These are phyloP conservation scores for Drosophila micromelanica DNA, from an alignment of 1,140 invertebrate species.

Conservation along the genomic window DNA sequence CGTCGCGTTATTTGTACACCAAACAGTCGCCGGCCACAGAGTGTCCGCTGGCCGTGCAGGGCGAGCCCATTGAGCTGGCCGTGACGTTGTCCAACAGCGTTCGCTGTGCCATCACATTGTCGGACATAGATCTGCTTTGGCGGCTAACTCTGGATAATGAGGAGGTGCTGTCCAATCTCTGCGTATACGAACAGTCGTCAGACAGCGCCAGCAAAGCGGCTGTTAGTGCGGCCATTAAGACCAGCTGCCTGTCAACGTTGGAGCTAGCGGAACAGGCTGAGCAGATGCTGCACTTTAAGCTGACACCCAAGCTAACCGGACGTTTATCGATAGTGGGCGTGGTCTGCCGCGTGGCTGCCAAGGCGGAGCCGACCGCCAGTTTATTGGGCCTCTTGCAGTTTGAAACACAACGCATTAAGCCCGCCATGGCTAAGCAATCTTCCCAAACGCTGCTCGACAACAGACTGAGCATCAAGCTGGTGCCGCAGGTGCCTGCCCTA, in stretches of 20 bases:
- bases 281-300: constrained; percentile 82
- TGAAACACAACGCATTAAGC: constrained; percentile 84
- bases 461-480: constrained; percentile 88
- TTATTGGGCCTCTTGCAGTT: constrained; percentile 88
- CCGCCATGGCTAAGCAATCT: constrained; percentile 84
- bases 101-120: constrained; percentile 56
- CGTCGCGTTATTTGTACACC: constrained; percentile 89
- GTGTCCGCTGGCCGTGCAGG: constrained; percentile 89
- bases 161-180: constrained; percentile 80
- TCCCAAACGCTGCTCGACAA: constrained; percentile 86
- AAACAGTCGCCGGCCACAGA: constrained; percentile 87
- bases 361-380: constrained; percentile 76
- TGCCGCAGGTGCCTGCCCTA: constrained; percentile 89
- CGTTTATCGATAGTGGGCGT: constrained; percentile 84
- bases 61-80: constrained; percentile 92
- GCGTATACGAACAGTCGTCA: constrained; percentile 72
- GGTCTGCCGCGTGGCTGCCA: constrained; percentile 82
- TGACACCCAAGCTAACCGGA: constrained; percentile 85
- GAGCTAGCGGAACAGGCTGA: constrained; percentile 81
- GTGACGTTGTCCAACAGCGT: constrained; percentile 89
- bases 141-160: constrained; percentile 86
- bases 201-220: constrained; percentile 70
- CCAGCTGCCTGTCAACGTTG: constrained; percentile 84
- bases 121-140: constrained; percentile 91
- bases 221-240: constrained; percentile 79